Conservation (phyloP, 2,888 invertebrate genomes). For the Leistus spinibarbis region DNA sequence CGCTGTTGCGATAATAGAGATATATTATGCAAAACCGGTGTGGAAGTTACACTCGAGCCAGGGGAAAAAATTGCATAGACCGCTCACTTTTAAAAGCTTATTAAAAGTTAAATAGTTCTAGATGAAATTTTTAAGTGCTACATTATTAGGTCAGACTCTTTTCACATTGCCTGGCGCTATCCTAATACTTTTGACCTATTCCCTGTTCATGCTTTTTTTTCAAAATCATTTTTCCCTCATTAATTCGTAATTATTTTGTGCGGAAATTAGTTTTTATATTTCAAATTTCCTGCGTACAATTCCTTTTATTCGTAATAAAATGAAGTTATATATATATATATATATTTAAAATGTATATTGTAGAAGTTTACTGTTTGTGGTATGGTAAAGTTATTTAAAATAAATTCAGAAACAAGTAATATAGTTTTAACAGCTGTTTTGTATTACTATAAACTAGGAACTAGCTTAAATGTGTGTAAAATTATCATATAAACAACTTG, state of each 20-base stretch:
- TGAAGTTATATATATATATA: background rate
- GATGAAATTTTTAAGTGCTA: constrained; percentile 31
- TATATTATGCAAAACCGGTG: constrained; percentile 28
- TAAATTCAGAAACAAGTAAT: background rate
- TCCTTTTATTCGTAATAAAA: background rate
- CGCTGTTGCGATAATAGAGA: constrained; percentile 27
- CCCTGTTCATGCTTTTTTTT: background rate
- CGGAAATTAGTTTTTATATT: background rate
- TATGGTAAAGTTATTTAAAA: background rate
- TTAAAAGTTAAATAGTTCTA: constrained; percentile 38
- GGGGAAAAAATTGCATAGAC: constrained; percentile 21
- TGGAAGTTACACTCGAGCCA: constrained; percentile 18
- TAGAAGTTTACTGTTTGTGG: background rate
- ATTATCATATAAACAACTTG: background rate
- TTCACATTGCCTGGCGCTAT: background rate
- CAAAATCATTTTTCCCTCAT: too few species aligned
- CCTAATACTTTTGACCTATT: background rate
- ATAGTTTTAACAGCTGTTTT: background rate
- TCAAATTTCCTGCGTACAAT: background rate
- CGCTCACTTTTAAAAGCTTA: constrained; percentile 36
- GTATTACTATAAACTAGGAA: background rate
- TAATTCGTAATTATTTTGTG: background rate
- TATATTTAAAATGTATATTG: background rate
- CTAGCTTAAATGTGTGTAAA: background rate
- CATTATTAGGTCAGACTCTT: constrained; percentile 30